phyloP scores from a whole-genome alignment of 2,797 vertebrate genomes.

The Melanotaenia maccullochi region DNA sequence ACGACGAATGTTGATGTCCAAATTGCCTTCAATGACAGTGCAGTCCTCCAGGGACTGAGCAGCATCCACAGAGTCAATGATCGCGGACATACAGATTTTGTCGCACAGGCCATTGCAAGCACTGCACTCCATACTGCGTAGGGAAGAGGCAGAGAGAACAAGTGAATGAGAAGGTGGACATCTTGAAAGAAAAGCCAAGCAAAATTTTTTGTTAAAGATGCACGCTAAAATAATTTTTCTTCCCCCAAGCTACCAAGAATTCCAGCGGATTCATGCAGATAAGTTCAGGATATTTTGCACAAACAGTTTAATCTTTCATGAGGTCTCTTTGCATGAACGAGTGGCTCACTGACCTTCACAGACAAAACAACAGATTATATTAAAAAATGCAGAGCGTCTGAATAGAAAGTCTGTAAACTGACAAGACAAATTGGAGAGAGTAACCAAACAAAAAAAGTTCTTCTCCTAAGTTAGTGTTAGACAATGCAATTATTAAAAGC shows the following conservation, averaged over 20 bases:
- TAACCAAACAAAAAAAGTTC: neutral
- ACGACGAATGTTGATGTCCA: conserved; percentile 95
- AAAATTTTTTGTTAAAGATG: conserved; percentile 30
- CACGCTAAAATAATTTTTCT: conserved; percentile 48
- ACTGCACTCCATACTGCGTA: conserved; percentile 92
- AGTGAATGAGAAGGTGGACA: conserved; percentile 6
- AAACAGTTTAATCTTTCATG: conserved; percentile 65
- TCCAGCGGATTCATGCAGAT: conserved; percentile 58
- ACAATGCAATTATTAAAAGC: conserved; percentile 30
- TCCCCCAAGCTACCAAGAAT: conserved; percentile 54
- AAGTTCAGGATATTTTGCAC: conserved; percentile 53
- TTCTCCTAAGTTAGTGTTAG: conserved; percentile 21
- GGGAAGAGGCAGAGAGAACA: conserved; percentile 9
- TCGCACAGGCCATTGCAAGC: conserved; percentile 95
- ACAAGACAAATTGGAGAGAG: conserved; percentile 15
- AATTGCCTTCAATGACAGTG: conserved; percentile 93
- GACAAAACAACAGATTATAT: conserved; percentile 56
- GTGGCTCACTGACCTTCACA: conserved; percentile 69
- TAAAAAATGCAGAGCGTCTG: conserved; percentile 53
- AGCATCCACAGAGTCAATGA: conserved; percentile 94
- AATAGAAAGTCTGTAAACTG: conserved; percentile 46
- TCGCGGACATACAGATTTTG: conserved; percentile 87
- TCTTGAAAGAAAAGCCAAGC: neutral
- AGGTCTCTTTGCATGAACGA: conserved; percentile 23
- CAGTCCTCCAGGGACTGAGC: conserved; percentile 95